A percentile compares a stretch with the other conserved stretches of the same genome.
These are phyloP conservation scores for Siphamia tubifer DNA, from an alignment of 2,113 vertebrate genomes.

Conservation along the genomic window DNA sequence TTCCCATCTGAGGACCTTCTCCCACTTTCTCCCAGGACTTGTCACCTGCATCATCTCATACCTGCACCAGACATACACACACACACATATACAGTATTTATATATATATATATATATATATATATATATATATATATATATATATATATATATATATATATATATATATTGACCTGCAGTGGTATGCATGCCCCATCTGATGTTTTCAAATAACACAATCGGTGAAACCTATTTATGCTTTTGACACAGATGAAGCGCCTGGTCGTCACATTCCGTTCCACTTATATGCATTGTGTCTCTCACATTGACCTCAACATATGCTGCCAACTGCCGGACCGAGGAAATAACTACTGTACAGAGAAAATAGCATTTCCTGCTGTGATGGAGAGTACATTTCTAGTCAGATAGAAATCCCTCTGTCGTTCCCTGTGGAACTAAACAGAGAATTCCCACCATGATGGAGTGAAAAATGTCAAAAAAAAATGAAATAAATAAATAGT, in stretches of 20 bases:
- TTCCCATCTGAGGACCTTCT: background rate
- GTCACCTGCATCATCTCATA: slow-evolving; percentile 14
- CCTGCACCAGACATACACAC: background rate
- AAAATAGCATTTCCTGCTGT: slow-evolving; percentile 30
- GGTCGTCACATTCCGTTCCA: slow-evolving; percentile 33
- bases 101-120: too few relatives aligned
- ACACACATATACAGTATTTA: too few relatives aligned
- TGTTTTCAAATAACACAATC: slow-evolving; percentile 17
- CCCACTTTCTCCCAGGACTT: background rate
- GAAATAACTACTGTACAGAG: slow-evolving; percentile 33
- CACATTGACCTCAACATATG: slow-evolving; percentile 22
- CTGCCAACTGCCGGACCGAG: slow-evolving; percentile 38
- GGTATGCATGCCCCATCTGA: slow-evolving; percentile 53
- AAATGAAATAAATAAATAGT: too few relatives aligned
- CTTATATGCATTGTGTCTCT: slow-evolving; percentile 11
- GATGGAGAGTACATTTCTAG: slow-evolving; percentile 35
- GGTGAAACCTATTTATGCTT: slow-evolving; percentile 28
- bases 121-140: too few relatives aligned
- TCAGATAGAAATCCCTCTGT: slow-evolving; percentile 9
- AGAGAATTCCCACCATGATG: background rate
- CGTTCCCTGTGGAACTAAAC: slow-evolving; percentile 14
- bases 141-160: too few relatives aligned
- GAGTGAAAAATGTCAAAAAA: slow-evolving; percentile 27
- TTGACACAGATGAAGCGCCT: slow-evolving; percentile 21
- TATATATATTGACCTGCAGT: slow-evolving; percentile 24